Base-by-base conservation (phyloP, 2,888 invertebrate species). In the Antheraea yamamai region DNA sequence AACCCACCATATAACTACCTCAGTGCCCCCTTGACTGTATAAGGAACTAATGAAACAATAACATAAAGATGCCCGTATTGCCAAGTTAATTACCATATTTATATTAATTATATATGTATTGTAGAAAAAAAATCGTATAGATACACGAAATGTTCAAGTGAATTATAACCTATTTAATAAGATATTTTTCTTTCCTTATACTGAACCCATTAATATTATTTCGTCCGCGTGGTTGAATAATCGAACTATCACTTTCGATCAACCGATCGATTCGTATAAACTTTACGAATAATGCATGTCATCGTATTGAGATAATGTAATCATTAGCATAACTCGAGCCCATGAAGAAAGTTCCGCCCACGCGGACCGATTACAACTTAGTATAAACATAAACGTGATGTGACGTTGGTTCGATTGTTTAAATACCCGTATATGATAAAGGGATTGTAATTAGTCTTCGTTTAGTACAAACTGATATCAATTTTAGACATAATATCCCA, bases 301-400 rank as follows among this genome's bases (percentile, higher is more conserved):
- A 89, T 87, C 80, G 79, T 78, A 75, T 64, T 52, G 77, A 77
- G 78, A 83, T 85, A 82, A 85, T 79, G 80, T 84, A 70, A 77
- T 79, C 79, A 87, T 89, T 88, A 88, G 80, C 88, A 88, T 89
- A 87, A 87, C 84, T 82, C 84, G 83, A 83, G 82, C 83, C 76
- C 76, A 79, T 70, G 73, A 75, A 82, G 79, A 82, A 80, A 82
- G 78, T 77, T 61, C 78, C 83, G 79, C 85, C 84, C 79, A 86
- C 84, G 75, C 74, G 74, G 70, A 75, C 71, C 55, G 76, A 75
- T 30, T 77, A 71, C 73, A 72, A 73, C 70, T 64, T 64, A 3
- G 64, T 64, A 64, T 12, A 68, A 30, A 75, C 79, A 79, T 79
- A 79, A 81, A 81, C 80, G 39, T 18, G 70, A 70, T 39, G 70